Evolutionary conservation across 1,140 invertebrate species (phyloP).

Genomic region (Papilio machaon): DNA sequence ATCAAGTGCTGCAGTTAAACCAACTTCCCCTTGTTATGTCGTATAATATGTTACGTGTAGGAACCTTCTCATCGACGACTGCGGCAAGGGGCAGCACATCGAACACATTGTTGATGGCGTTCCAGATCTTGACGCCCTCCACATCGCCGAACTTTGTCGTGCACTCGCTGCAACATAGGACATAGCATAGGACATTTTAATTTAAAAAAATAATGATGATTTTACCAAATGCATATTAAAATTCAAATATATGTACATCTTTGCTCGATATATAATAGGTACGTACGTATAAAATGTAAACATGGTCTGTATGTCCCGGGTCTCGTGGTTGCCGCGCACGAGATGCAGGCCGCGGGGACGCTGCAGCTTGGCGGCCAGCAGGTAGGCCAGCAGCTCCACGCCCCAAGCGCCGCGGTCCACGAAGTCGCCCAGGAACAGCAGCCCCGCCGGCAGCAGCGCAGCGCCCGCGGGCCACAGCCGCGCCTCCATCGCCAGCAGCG

Average conservation of each 20-base stretch:
- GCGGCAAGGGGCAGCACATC: constrained; percentile 88
- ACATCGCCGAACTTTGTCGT: constrained; percentile 85
- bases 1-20: too few species aligned
- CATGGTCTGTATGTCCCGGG: constrained; percentile 86
- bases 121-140: constrained; percentile 85
- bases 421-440: constrained; percentile 87
- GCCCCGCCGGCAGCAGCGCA: constrained; percentile 53
- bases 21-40: too few species aligned
- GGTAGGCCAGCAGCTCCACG: constrained; percentile 85
- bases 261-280: not conserved
- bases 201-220: too few species aligned
- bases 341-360: constrained; percentile 84
- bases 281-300: constrained; percentile 86
- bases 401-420: constrained; percentile 86
- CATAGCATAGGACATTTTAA: constrained; percentile 15
- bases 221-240: too few species aligned
- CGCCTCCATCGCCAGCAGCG: constrained; percentile 76
- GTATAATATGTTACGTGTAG: not conserved
- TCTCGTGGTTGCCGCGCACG: constrained; percentile 87
- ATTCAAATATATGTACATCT: constrained; percentile 49
- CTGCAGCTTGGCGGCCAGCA: constrained; percentile 85
- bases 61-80: constrained; percentile 84
- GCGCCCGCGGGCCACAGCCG: constrained; percentile 74
- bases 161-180: constrained; percentile 80
- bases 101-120: constrained; percentile 87